Percentiles rank a stretch among this genome's conserved stretches.
Evolutionary conservation across 2,113 vertebrate species (phyloP).

Genomic region (Motacilla tschutschensis): DNA sequence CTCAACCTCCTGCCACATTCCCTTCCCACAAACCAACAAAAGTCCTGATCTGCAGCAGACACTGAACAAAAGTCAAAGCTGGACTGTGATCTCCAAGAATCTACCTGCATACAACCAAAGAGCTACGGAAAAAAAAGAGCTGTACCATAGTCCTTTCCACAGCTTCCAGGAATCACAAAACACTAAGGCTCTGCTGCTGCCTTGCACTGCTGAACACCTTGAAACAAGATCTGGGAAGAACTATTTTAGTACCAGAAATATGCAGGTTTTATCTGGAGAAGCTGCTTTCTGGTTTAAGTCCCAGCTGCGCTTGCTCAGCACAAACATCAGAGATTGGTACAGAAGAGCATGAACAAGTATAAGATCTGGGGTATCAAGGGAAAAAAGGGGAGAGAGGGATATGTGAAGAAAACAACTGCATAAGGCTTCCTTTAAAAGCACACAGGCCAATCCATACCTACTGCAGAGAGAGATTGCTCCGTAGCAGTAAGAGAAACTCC

Average conservation of each 20-base stretch:
- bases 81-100: background rate
- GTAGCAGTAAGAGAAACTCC: background rate
- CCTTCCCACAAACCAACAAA: background rate
- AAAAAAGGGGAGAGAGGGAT: background rate
- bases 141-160: background rate
- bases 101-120: background rate
- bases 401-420: background rate
- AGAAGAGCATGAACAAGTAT: background rate
- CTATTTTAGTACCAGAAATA: background rate
- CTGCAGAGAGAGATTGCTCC: background rate
- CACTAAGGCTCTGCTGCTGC: background rate
- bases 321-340: background rate
- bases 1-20: background rate
- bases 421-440: background rate
- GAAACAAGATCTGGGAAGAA: background rate
- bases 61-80: background rate
- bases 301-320: background rate
- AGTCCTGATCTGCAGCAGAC: background rate
- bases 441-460: background rate
- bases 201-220: background rate
- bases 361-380: background rate
- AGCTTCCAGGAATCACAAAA: background rate
- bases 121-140: background rate
- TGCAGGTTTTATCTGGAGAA: background rate
- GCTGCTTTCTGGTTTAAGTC: background rate